Conservation (phyloP, 1,140 invertebrate genomes). For the Lerema accius region DNA sequence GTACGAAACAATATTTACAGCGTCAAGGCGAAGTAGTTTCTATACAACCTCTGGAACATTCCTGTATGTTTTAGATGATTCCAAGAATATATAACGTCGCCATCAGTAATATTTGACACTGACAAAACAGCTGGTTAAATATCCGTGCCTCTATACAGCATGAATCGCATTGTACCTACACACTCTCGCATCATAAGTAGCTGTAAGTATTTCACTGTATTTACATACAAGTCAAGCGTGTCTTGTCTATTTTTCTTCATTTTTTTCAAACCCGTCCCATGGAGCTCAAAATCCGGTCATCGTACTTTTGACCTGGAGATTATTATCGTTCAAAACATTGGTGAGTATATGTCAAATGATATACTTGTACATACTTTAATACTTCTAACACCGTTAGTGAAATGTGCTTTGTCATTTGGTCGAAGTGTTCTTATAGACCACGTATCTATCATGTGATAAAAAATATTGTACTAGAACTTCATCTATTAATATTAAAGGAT, state of each 20-base stretch:
- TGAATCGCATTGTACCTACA: background rate
- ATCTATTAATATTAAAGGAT: too few species aligned
- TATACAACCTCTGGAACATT: too few species aligned
- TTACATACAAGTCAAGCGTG: conserved; percentile 23
- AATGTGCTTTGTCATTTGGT: background rate
- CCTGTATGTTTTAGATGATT: too few species aligned
- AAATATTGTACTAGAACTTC: too few species aligned
- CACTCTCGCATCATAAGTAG: background rate
- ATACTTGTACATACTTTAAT: background rate
- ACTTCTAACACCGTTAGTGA: background rate
- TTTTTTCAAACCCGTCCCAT: conserved; percentile 12
- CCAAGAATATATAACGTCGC: too few species aligned
- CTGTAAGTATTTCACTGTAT: background rate
- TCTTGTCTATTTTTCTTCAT: conserved; percentile 13
- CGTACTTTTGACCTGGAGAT: conserved; percentile 23
- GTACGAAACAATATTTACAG: too few species aligned
- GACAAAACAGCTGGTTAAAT: background rate
- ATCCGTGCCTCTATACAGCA: background rate
- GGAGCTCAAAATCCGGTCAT: conserved; percentile 18
- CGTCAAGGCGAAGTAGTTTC: too few species aligned
- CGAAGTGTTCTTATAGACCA: too few species aligned
- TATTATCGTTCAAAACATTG: conserved; percentile 3
- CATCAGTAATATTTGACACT: too few species aligned
- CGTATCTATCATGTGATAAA: too few species aligned
- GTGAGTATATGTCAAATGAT: background rate